Evolutionary conservation across 2,888 invertebrate genomes (phyloP), one percentile per base, ranked within the genome.

Genomic region (Andrena bicolor): DNA sequence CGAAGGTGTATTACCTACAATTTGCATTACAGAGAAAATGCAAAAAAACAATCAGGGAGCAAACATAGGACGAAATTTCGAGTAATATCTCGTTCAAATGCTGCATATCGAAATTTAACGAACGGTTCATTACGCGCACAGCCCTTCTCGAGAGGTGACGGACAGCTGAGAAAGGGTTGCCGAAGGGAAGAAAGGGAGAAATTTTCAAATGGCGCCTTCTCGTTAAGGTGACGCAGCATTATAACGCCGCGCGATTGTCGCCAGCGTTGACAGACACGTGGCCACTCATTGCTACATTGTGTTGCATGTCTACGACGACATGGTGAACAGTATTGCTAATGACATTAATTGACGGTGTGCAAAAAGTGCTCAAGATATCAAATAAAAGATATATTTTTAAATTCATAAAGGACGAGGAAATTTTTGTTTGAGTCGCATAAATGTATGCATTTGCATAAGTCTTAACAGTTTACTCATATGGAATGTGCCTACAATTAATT

Each of bases 211-310:
- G 89, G 89, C 83, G 84, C 80, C 87, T 89, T 89, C 77, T 92
- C 89, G 92, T 92, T 92, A 92, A 90, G 91, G 90, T 91, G 91
- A 92, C 92, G 91, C 90, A 90, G 92, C 92, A 90, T 88, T 90
- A 90, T 90, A 84, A 82, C 77, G 69, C 73, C 35, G 74, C 53
- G 73, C 68, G 85, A 84, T 77, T 87, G 86, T 84, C 86, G 78
- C 70, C 63, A 82, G 65, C 76, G 82, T 68, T 82, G 84, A 86
- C 75, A 70, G 86, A 73, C 87, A 84, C 76, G 87, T 74, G 82
- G 82, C 84, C 71, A 84, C 73, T 86, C 82, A 82, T 87, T 76
- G 85, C 73, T 84, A 69, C 80, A 78, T 84, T 78, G 84, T 78
- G 71, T 82, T 72, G 76, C 84, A 56, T 76, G 76, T 77, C 78